A percentile compares a stretch with the other conserved stretches of the same genome.
Conservation (phyloP, 2,113 vertebrate species). For the Pluvialis apricaria region DNA sequence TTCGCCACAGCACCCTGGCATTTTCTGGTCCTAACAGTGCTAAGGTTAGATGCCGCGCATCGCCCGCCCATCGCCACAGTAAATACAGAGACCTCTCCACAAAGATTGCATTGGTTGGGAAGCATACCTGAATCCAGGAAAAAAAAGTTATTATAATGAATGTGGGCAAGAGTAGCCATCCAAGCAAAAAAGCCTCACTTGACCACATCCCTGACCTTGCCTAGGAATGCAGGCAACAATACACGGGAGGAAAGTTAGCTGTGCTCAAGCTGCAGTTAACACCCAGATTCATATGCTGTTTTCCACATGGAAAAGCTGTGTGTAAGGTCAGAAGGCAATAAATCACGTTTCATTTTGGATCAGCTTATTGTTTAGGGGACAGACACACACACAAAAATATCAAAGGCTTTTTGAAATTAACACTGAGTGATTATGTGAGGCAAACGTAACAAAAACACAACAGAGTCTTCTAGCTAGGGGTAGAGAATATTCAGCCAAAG, state of each 20-base stretch:
- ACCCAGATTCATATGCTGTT: not conserved
- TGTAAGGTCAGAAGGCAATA: not conserved
- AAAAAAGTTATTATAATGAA: not conserved
- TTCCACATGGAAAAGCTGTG: not conserved
- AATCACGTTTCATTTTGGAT: not conserved
- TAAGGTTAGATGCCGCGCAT: not conserved
- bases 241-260: not conserved
- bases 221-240: not conserved
- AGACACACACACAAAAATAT: not conserved
- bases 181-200: not conserved
- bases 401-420: slow-evolving; percentile 2
- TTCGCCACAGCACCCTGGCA: not conserved
- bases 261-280: not conserved
- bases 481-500: not conserved
- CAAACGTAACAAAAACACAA: slow-evolving; percentile 3
- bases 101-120: not conserved
- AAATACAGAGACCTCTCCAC: not conserved
- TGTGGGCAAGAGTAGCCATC: not conserved
- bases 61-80: fast-evolving
- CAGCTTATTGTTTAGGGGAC: not conserved
- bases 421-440: slow-evolving; percentile 1
- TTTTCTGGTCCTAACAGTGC: not conserved
- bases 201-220: not conserved
- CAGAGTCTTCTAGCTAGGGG: not conserved
- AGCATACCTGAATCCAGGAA: not conserved